Evolutionary conservation across 2,113 vertebrate genomes (phyloP).

Genomic region (Prinia subflava): DNA sequence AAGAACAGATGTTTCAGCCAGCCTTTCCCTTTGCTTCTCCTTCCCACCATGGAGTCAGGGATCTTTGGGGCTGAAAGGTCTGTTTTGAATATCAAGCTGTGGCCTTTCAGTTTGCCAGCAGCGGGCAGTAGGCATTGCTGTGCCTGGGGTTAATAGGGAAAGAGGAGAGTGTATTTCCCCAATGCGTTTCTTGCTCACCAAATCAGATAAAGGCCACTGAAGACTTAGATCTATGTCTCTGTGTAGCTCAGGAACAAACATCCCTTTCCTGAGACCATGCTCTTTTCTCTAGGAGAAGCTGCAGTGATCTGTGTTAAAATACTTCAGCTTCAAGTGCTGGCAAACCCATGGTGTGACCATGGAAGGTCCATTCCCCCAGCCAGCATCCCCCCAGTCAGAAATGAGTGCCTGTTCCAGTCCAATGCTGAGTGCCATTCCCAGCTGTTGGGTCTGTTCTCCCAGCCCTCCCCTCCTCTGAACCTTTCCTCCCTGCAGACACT

Average conservation of each 20-base stretch:
- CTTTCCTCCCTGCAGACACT: not conserved
- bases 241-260: not conserved
- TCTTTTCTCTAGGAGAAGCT: not conserved
- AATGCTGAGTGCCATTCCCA: not conserved
- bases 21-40: not conserved
- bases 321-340: not conserved
- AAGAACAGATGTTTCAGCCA: not conserved
- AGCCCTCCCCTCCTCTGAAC: too few relatives aligned
- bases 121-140: not conserved
- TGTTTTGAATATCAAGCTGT: not conserved
- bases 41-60: not conserved
- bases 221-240: not conserved
- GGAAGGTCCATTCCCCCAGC: not conserved
- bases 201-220: not conserved
- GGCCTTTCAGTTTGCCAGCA: not conserved
- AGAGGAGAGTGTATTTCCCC: not conserved
- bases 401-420: accelerated
- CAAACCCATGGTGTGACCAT: accelerated
- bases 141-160: not conserved
- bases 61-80: not conserved
- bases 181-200: not conserved
- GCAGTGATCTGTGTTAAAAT: not conserved
- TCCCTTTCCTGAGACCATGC: not conserved
- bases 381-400: not conserved
- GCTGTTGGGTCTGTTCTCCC: not conserved